These are phyloP conservation scores for Ameiurus melas DNA, from an alignment of 2,113 vertebrate species.

Conservation along the genomic window DNA sequence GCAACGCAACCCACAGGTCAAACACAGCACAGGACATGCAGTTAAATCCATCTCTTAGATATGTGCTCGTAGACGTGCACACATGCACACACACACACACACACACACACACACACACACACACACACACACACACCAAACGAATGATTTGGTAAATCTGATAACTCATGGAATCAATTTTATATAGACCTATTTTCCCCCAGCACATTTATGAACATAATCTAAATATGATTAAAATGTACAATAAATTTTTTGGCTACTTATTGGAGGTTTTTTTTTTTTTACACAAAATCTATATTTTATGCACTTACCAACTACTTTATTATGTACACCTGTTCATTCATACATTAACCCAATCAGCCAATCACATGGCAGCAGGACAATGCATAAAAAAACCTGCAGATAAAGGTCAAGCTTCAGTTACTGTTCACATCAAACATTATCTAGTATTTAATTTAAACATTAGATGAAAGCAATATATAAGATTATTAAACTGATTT, in stretches of 20 bases:
- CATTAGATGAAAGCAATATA: background rate
- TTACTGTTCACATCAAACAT: background rate
- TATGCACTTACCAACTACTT: background rate
- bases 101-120: background rate
- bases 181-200: too few relatives aligned
- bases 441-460: background rate
- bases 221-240: background rate
- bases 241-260: background rate
- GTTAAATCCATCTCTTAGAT: constrained; percentile 4
- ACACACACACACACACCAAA: too few relatives aligned
- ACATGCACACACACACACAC: background rate
- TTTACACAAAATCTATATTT: background rate
- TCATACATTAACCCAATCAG: too few relatives aligned
- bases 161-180: background rate
- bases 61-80: background rate
- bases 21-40: background rate
- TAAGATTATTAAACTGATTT: background rate
- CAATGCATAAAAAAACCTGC: background rate
- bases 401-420: background rate
- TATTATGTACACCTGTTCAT: too few relatives aligned
- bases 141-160: background rate
- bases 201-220: background rate
- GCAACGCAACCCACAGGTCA: background rate
- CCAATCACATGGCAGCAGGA: background rate
- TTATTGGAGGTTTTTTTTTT: background rate